Evolutionary conservation across 2,113 vertebrate genomes (phyloP).

Genomic region (Sitta europaea): DNA sequence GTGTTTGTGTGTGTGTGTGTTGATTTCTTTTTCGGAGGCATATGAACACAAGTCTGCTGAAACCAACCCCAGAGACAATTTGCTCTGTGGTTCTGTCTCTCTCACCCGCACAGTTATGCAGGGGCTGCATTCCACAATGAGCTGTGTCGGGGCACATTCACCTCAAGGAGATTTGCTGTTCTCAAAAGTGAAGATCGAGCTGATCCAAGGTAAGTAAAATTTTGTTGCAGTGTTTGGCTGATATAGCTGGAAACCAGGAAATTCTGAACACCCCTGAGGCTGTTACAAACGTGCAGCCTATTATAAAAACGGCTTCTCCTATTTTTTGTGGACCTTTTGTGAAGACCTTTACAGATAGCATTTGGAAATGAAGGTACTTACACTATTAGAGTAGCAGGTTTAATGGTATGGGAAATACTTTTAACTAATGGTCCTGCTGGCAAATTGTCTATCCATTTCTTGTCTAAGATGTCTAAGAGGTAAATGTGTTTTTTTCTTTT

Average conservation of each 20-base stretch:
- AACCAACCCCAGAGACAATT: fast-evolving
- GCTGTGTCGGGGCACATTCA: background rate
- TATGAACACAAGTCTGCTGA: background rate
- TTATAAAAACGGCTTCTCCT: background rate
- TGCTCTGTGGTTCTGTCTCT: background rate
- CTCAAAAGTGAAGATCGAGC: background rate
- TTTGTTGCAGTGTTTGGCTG: background rate
- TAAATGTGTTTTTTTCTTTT: constrained; percentile 10
- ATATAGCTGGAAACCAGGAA: background rate
- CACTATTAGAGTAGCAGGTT: background rate
- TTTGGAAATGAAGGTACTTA: constrained; percentile 1
- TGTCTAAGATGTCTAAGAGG: background rate
- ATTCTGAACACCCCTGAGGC: background rate
- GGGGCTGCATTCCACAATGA: background rate
- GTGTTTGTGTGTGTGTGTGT: background rate
- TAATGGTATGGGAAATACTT: constrained; percentile 35
- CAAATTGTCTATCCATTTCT: constrained; percentile 39
- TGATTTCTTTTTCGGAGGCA: background rate
- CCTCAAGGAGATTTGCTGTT: background rate
- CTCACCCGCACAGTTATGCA: fast-evolving
- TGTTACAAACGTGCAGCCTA: background rate
- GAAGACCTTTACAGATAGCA: background rate
- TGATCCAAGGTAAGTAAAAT: background rate
- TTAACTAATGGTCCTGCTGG: background rate
- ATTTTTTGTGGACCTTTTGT: background rate